These are phyloP conservation scores for Schizaphis graminum DNA, from an alignment of 2,888 invertebrate genomes.

Conservation along the genomic window DNA sequence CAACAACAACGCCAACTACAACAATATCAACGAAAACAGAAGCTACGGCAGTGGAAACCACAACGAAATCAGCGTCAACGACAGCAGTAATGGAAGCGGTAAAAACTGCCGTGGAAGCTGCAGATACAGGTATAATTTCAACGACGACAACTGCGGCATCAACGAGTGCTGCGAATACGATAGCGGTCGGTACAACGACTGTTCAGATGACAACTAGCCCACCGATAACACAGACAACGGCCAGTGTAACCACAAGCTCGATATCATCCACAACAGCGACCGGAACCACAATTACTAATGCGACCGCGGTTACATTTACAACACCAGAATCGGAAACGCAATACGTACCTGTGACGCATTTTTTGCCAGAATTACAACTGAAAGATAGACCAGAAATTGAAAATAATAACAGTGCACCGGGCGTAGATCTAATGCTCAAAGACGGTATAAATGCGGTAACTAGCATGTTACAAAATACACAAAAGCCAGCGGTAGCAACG, in stretches of 20 bases:
- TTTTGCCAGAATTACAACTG: slow-evolving; percentile 42
- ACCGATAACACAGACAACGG: background rate
- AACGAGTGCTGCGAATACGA: background rate
- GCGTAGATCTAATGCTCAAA: slow-evolving; percentile 47
- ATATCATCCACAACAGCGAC: slow-evolving; percentile 40
- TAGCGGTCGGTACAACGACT: background rate
- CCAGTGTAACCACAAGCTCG: background rate
- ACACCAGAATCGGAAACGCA: slow-evolving; percentile 61
- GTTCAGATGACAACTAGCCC: background rate
- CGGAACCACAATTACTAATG: background rate
- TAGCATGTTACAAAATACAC: slow-evolving; percentile 56
- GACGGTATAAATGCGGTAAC: slow-evolving; percentile 56
- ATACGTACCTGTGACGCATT: slow-evolving; percentile 60
- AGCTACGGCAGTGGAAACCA: background rate
- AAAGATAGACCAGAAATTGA: slow-evolving; percentile 42
- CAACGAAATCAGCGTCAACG: background rate
- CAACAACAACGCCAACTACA: slow-evolving; percentile 48
- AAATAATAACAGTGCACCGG: slow-evolving; percentile 42
- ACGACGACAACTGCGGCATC: background rate
- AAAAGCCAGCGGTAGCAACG: slow-evolving; percentile 26
- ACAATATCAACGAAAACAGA: background rate
- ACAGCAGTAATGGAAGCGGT: background rate
- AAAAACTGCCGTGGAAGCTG: background rate
- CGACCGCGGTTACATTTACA: background rate
- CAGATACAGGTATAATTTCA: background rate